Conservation (phyloP, 2,888 invertebrate species). For the Dasypogon diadema region DNA sequence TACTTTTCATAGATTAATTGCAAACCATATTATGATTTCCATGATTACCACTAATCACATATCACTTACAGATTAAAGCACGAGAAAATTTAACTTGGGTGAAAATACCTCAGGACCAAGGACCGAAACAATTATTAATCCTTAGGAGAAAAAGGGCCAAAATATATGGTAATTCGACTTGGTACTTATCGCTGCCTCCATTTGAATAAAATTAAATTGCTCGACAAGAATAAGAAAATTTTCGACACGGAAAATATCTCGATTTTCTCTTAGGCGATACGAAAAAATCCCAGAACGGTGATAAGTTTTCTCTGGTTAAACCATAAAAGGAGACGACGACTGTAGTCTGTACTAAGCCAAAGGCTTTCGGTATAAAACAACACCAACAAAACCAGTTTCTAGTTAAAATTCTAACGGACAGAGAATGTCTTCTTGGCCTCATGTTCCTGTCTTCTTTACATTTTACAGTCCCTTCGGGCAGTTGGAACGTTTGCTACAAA, state of each 20-base stretch:
- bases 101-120: neutral
- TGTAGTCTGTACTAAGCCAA: conserved; percentile 2
- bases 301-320: conserved; percentile 40
- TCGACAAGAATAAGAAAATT: conserved; percentile 11
- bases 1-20: too few species aligned
- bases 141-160: conserved; percentile 12
- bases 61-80: too few species aligned
- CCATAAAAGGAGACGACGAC: conserved; percentile 50
- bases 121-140: conserved; percentile 27
- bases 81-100: neutral
- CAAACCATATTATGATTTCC: too few species aligned
- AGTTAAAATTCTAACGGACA: conserved; percentile 51
- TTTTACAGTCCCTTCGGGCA: conserved; percentile 53
- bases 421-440: conserved; percentile 41
- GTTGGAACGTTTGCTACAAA: conserved; percentile 9
- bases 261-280: conserved; percentile 45
- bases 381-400: neutral
- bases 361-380: conserved; percentile 30
- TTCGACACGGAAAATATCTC: conserved; percentile 23
- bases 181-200: conserved; percentile 39
- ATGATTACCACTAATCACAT: too few species aligned
- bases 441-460: conserved; percentile 33
- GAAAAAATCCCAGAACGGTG: conserved; percentile 47
- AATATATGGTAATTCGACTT: conserved; percentile 28
- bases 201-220: conserved; percentile 48